Base-by-base conservation (phyloP, 1,140 invertebrate species). In the Pinna nobilis region DNA sequence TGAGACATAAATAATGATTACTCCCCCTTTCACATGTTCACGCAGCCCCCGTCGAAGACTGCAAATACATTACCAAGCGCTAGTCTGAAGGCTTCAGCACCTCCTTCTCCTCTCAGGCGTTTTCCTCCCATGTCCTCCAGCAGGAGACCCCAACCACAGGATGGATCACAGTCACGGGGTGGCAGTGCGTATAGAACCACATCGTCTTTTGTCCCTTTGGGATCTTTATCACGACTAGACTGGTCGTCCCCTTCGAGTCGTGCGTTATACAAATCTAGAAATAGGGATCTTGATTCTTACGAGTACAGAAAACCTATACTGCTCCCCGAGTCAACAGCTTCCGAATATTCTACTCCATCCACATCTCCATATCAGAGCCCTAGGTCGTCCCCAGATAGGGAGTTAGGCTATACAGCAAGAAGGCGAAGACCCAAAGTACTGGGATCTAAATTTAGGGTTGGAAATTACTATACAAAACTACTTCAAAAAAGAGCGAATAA, bases 1-100 rank as follows among this genome's bases (percentile, higher is more conserved):
- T n/a, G n/a, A n/a, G n/a, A n/a, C n/a, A n/a, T n/a, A n/a, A n/a
- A n/a, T n/a, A n/a, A n/a, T n/a, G n/a, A n/a, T n/a, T n/a, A n/a
- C n/a, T n/a, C n/a, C n/a, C n/a, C n/a, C n/a, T n/a, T n/a, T 68
- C 55, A 67, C 71, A 68, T 74, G 64, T 74, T 74, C 71, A 74
- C 51, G 71, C 71, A 74, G 71, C 71, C 71, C 64, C 55, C 71
- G 35, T 61, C 64, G 47, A 60, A 39, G 59, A 7, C 61, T 57
- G 61, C 23, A 49, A 55, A 33, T 39, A 64, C 50, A 32, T 20
- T 41, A 32, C 63, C 50, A 33, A 66, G 35, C 20, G 53, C 66
- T 55, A 23, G 53, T 59, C 51, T 55, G 53, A 74, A 74, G 59
- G 64, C 47, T 23, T 59, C 63, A 25, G 53, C 53, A 50, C 47